Conservation (phyloP, 2,888 invertebrate genomes). For the Himalopsyche kuldschensis region DNA sequence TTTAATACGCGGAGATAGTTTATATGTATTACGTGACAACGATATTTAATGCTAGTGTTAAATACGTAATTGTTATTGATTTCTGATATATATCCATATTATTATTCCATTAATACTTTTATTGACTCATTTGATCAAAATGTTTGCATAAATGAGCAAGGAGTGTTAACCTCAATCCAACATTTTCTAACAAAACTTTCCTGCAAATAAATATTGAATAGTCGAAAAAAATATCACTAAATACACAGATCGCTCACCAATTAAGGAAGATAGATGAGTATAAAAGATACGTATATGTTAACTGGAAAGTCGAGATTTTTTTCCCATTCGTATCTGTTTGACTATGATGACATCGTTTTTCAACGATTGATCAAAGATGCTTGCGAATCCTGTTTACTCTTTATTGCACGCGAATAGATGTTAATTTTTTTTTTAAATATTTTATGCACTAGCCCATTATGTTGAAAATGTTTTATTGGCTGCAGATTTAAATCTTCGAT, state of each 20-base stretch:
- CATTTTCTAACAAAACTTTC: not conserved
- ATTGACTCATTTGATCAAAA: not conserved
- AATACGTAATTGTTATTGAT: too few species aligned
- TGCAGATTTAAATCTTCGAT: not conserved
- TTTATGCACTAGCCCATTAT: not conserved
- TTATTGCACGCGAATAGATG: not conserved
- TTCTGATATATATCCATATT: too few species aligned
- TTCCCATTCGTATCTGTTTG: not conserved
- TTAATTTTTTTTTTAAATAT: not conserved
- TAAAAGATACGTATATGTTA: not conserved
- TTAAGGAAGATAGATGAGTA: not conserved
- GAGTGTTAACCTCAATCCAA: not conserved
- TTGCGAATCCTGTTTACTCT: not conserved
- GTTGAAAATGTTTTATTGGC: not conserved
- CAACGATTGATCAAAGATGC: not conserved
- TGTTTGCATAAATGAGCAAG: not conserved
- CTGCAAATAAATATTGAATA: not conserved
- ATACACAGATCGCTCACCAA: not conserved
- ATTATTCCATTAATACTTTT: too few species aligned
- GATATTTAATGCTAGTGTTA: too few species aligned
- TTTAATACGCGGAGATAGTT: too few species aligned
- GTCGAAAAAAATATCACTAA: not conserved
- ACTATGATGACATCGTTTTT: not conserved
- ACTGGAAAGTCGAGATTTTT: not conserved
- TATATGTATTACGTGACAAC: too few species aligned